phyloP scores from a whole-genome alignment of 2,113 vertebrate species.

The Rhineura floridana region DNA sequence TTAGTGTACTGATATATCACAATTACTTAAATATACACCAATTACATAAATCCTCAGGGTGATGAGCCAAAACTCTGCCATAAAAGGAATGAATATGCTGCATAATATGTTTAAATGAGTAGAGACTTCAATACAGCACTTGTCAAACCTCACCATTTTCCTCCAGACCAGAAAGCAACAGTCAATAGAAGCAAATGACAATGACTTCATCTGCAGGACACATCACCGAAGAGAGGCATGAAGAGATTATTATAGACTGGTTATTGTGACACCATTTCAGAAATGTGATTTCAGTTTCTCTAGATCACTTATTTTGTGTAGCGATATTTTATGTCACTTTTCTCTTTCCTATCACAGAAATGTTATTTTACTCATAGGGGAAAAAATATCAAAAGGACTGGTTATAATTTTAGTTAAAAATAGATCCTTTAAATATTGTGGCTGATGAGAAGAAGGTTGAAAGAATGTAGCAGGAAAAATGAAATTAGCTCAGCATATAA shows the following conservation, averaged over 20 bases:
- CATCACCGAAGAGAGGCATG: background rate
- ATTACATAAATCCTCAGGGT: constrained; percentile 30
- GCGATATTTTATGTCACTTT: background rate
- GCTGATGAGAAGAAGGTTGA: constrained; percentile 19
- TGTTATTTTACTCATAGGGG: constrained; percentile 10
- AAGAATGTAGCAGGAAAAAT: constrained; percentile 50
- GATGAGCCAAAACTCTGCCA: constrained; percentile 18
- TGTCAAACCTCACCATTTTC: background rate
- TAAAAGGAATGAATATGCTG: constrained; percentile 13
- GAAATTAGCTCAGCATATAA: constrained; percentile 49
- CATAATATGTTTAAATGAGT: constrained; percentile 17
- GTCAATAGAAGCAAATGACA: background rate
- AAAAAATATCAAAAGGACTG: constrained; percentile 19
- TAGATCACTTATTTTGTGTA: constrained; percentile 5
- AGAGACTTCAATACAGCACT: constrained; percentile 10
- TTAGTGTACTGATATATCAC: constrained; percentile 17
- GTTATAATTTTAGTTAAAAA: constrained; percentile 23
- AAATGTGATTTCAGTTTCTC: background rate
- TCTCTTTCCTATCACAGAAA: constrained; percentile 8
- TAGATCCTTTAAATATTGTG: constrained; percentile 37
- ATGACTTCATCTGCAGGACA: background rate
- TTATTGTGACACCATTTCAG: background rate
- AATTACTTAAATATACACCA: constrained; percentile 6
- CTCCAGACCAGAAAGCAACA: background rate
- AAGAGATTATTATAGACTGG: background rate